A percentile compares a stretch with the other conserved stretches of the same genome.
phyloP scores from a whole-genome alignment of 2,113 vertebrate genomes.

The Oophaga pumilio region DNA sequence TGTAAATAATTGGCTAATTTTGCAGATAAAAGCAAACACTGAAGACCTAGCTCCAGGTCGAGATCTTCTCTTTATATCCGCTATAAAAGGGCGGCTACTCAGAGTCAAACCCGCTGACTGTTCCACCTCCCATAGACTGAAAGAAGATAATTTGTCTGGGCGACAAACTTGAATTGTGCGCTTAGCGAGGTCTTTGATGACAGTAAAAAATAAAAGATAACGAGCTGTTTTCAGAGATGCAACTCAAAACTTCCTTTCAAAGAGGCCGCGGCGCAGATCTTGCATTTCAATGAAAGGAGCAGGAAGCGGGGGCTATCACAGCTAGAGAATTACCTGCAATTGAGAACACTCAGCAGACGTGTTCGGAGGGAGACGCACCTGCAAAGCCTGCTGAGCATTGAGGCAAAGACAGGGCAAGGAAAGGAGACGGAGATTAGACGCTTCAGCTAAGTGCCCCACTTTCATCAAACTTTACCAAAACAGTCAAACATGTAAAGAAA shows the following conservation, averaged over 20 bases:
- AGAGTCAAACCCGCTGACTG: not conserved
- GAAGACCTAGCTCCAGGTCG: not conserved
- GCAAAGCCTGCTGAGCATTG: not conserved
- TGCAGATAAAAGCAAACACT: not conserved
- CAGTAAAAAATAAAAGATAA: slow-evolving; percentile 32
- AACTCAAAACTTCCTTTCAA: slow-evolving; percentile 11
- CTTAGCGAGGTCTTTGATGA: slow-evolving; percentile 32
- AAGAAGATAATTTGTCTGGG: slow-evolving; percentile 31
- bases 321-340: slow-evolving; percentile 47
- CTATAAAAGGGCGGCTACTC: not conserved
- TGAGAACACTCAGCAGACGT: not conserved
- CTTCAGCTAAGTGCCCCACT: not conserved
- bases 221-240: slow-evolving; percentile 18
- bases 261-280: not conserved
- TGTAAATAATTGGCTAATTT: not conserved
- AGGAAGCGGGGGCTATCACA: not conserved
- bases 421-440: not conserved
- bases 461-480: not conserved
- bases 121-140: slow-evolving; percentile 5
- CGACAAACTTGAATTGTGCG: not conserved
- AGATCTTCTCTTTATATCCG: not conserved
- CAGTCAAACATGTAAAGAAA: not conserved
- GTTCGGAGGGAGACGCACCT: slow-evolving; percentile 17
- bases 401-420: too few relatives aligned
- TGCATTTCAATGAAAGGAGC: slow-evolving; percentile 12